Base-by-base conservation (phyloP, 2,888 invertebrate genomes). In the Linnaemya tessellans region DNA sequence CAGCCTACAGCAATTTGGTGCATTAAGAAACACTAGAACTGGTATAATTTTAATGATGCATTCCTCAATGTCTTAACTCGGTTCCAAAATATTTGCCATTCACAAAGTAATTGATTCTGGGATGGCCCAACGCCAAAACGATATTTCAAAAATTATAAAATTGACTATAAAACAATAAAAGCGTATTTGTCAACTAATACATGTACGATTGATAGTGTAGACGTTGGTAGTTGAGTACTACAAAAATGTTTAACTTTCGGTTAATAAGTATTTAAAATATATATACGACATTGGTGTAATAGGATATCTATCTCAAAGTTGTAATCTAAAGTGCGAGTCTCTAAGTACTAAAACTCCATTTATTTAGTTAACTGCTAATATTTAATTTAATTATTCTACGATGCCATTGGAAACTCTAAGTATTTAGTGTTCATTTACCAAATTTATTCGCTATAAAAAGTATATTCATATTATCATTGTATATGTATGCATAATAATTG, bases 271-370 rank as follows among this genome's bases (percentile, higher is more conserved):
- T 11, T 68, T 79, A 41, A 20, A 62, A 62, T 30, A 41, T 70
- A 41, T 70, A 30, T 62, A 51, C 54, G 70, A 58, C 41, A 70
- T n/a, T 43, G 54, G 51, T 70, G 62, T 54, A 38, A 15, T 22
- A 51, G 68, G 30, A 41, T 68, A 20, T 18, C 18, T 25, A 54
- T 79, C 30, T 74, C 15, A 54, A 41, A 11, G 25, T 25, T 58
- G 65, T 80, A 73, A 67, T 67, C 65, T 15, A 67, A 80, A 58
- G 86, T 85, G 70, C 86, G 15, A 43, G n/a, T 70, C 18, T 9
- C 70, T 79, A 70, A 70, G 25, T 54, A n/a, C 51, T 62, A 70
- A 41, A 70, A 79, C 30, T 30, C 70, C 68, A 78, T 51, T 78
- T 38, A 68, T 54, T 18, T 68, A 38, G 35, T 49, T 35, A 22